Evolutionary conservation across 2,113 vertebrate genomes (phyloP), one percentile per base, ranked within the genome.

Genomic region (Pardalotus punctatus): DNA sequence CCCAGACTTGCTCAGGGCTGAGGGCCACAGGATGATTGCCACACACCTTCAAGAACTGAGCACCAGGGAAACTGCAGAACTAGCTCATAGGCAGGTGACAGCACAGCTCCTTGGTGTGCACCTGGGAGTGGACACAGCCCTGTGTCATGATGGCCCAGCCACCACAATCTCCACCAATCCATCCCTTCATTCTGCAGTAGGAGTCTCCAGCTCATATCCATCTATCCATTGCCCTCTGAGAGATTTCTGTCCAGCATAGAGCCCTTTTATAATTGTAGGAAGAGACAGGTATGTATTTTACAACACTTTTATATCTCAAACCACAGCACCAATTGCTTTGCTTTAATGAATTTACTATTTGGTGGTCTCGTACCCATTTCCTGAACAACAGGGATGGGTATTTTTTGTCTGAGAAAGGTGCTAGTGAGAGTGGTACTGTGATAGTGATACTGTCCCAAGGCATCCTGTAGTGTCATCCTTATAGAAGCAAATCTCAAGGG

Each of bases 121-220:
- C 15, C 58, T 76, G 57, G 21, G 76, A 56, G 25, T 3, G 0
- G 18, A 47, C 3, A 2, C 23, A 60, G 21, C 47, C 81, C 67
- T 4, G 0, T 61, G 60, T 67, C 1, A 0, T 31, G 27, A 8
- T 36, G n/a, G 33, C 17, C 38, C 53, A 53, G 47, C 22, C 70
- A 61, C 54, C 35, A 10, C 24, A 80, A 48, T 48, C 25, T 61
- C 47, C 29, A 10, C 10, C 18, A 4, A 35, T 76, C 57, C 24
- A 9, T 47, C 18, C 23, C 33, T 67, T 85, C 25, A 2, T 8
- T 17, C n/a, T 2, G 2, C n/a, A n/a, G 25, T 27, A 23, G n/a
- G 40, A 65, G 13, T 51, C 17, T 16, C 16, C 5, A 10, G 23
- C 60, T 62, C 70, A 79, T 27, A 67, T 64, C 40, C 48, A 12